phyloP scores from a whole-genome alignment of 1,140 invertebrate genomes.

The Leptinotarsa lineolata region DNA sequence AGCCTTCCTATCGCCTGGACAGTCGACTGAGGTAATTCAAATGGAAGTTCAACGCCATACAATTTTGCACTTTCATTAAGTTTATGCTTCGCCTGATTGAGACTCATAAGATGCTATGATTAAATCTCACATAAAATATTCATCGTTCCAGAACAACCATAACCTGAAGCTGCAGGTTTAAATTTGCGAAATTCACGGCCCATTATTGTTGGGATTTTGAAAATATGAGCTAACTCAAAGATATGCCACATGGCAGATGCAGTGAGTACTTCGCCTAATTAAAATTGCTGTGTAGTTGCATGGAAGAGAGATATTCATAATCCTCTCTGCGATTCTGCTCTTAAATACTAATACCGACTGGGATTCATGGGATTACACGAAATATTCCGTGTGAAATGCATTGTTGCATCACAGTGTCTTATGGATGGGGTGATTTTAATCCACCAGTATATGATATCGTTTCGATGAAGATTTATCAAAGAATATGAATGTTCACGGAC shows the following conservation, averaged over 20 bases:
- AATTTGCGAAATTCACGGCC: background rate
- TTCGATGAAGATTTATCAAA: too few species aligned
- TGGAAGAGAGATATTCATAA: background rate
- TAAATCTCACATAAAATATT: background rate
- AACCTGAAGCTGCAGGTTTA: background rate
- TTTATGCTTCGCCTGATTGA: background rate
- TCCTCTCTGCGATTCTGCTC: background rate
- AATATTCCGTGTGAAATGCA: too few species aligned
- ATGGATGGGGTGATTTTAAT: too few species aligned
- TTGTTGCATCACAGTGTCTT: too few species aligned
- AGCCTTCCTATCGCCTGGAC: too few species aligned
- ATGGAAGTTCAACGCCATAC: background rate
- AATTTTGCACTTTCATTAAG: background rate
- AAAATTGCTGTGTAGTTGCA: constrained; percentile 3
- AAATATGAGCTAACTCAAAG: background rate
- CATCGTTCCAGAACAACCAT: background rate
- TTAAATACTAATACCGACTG: background rate
- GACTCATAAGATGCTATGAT: background rate
- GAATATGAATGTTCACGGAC: too few species aligned
- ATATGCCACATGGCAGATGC: background rate
- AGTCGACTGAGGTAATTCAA: too few species aligned
- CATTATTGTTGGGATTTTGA: background rate
- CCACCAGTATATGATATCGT: too few species aligned
- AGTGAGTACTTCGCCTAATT: background rate
- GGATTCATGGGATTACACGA: background rate